phyloP scores from a whole-genome alignment of 2,797 vertebrate species.

The Coreius guichenoti region DNA sequence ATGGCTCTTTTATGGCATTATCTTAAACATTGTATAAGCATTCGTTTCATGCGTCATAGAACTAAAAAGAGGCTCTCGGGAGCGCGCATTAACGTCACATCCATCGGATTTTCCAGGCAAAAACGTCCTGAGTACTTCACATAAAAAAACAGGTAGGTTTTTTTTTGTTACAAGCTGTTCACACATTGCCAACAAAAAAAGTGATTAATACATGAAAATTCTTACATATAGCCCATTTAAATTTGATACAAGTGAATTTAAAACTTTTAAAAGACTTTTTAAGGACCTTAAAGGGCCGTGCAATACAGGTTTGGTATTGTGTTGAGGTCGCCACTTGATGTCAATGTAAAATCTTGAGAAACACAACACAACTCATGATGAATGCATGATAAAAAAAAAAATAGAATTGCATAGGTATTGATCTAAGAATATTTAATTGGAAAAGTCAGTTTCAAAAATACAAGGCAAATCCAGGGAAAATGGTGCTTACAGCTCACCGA shows the following conservation, averaged over 20 bases:
- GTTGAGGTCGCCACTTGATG: background rate
- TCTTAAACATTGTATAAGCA: no score
- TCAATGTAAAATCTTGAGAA: background rate
- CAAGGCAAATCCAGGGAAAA: constrained; percentile 68
- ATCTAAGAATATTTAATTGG: constrained; percentile 77
- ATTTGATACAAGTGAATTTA: background rate
- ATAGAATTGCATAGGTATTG: constrained; percentile 36
- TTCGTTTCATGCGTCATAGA: background rate
- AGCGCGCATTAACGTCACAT: no score
- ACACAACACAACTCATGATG: background rate
- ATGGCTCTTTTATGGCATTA: no score
- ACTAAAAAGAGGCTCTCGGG: no score
- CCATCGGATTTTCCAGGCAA: no score
- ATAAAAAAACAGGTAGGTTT: no score
- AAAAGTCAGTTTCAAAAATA: constrained; percentile 75
- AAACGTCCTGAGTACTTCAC: no score
- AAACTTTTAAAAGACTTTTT: background rate
- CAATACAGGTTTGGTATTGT: background rate
- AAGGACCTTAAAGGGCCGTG: background rate
- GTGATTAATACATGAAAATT: background rate
- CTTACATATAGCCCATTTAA: background rate
- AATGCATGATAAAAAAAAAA: background rate
- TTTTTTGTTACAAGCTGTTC: background rate
- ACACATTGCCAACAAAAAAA: background rate
- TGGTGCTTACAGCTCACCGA: constrained; percentile 68